Evolutionary conservation across 2,888 invertebrate genomes (phyloP).

Genomic region (Xylocampa areola): DNA sequence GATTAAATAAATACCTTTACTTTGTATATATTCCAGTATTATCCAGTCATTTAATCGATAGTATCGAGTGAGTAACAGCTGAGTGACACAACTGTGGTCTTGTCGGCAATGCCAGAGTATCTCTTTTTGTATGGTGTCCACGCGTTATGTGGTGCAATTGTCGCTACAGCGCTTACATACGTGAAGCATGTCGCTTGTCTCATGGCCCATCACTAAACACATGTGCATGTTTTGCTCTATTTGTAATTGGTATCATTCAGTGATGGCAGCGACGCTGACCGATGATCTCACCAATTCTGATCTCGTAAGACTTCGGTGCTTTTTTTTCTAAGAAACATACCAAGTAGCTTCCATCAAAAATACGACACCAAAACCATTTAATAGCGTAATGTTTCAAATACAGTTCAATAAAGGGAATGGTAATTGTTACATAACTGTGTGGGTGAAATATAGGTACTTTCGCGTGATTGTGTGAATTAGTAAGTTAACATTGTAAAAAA

Average conservation of each 20-base stretch:
- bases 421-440: no score
- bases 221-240: conserved; percentile 41
- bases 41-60: conserved; percentile 35
- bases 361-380: no score
- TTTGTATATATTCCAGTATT: conserved; percentile 4
- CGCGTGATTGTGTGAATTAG: no score
- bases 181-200: conserved; percentile 16
- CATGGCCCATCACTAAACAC: conserved; percentile 20
- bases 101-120: conserved; percentile 33
- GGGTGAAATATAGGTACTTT: no score
- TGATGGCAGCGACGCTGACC: neutral
- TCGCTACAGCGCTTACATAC: conserved; percentile 46
- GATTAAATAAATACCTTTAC: neutral
- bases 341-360: no score
- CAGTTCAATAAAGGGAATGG: no score
- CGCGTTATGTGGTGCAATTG: conserved; percentile 62
- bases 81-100: conserved; percentile 45
- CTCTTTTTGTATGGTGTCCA: conserved; percentile 55
- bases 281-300: conserved; percentile 31
- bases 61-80: conserved; percentile 31
- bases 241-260: conserved; percentile 43
- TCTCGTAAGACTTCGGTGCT: neutral
- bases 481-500: no score
- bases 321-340: no score
- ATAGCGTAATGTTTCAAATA: no score